Evolutionary conservation across 2,113 vertebrate species (phyloP).

Genomic region (Corynorhinus townsendii): DNA sequence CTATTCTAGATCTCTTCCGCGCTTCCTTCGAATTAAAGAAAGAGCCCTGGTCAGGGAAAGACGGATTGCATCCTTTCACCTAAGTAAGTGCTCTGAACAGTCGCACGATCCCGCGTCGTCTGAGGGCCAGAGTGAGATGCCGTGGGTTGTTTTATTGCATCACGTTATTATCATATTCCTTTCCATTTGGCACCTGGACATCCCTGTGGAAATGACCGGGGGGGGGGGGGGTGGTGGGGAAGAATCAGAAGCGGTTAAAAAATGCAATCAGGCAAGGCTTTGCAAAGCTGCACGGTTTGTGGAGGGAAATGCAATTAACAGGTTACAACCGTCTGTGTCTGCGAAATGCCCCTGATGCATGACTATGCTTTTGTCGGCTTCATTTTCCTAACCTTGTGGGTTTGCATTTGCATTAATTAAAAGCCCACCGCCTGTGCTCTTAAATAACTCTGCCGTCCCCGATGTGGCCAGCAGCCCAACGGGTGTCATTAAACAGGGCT

Average conservation of each 20-base stretch:
- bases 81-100: background rate
- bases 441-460: conserved; percentile 45
- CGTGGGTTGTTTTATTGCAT: background rate
- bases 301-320: conserved; percentile 70
- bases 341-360: conserved; percentile 67
- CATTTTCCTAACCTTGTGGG: conserved; percentile 59
- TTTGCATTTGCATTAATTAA: conserved; percentile 70
- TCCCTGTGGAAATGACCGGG: conserved; percentile 13
- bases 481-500: background rate
- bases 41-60: background rate
- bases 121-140: background rate
- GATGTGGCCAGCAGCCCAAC: background rate
- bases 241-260: conserved; percentile 55
- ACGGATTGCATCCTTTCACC: background rate
- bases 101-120: background rate
- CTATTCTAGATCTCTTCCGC: background rate
- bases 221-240: no score
- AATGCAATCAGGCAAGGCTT: conserved; percentile 55
- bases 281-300: conserved; percentile 66
- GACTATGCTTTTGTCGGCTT: conserved; percentile 72
- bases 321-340: conserved; percentile 66
- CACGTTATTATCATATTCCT: background rate
- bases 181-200: conserved; percentile 4
- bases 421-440: conserved; percentile 43
- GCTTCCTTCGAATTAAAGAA: background rate